phyloP scores from a whole-genome alignment of 2,113 vertebrate species.

The Pterocles burchelli region DNA sequence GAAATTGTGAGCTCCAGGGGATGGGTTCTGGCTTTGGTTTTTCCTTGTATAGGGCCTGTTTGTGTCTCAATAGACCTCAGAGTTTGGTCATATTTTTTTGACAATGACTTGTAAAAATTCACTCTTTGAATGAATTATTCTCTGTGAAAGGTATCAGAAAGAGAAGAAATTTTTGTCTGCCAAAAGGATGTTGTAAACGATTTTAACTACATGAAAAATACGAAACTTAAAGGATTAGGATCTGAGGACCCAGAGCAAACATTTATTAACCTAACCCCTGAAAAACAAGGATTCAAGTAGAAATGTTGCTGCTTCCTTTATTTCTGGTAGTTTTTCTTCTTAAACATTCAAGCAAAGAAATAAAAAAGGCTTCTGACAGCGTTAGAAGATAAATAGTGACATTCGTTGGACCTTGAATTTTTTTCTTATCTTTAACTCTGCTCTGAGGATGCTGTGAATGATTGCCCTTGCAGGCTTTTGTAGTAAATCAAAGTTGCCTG shows the following conservation, averaged over 20 bases:
- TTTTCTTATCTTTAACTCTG: neutral
- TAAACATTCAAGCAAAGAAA: neutral
- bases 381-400: neutral
- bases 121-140: neutral
- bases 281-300: neutral
- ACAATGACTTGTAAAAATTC: neutral
- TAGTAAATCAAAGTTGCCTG: neutral
- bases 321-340: neutral
- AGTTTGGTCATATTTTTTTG: neutral
- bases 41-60: neutral
- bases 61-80: neutral
- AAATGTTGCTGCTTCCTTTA: neutral
- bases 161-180: neutral
- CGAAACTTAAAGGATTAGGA: neutral
- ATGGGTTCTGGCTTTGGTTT: neutral
- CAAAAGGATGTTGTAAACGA: neutral
- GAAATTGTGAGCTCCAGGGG: rapidly evolving
- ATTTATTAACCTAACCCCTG: neutral
- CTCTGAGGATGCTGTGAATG: neutral
- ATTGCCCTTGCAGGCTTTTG: neutral
- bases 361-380: neutral
- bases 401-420: neutral
- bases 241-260: neutral
- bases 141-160: neutral
- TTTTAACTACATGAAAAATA: neutral